Evolutionary conservation across 1,140 invertebrate genomes (phyloP).

Genomic region (Octopus sinensis): DNA sequence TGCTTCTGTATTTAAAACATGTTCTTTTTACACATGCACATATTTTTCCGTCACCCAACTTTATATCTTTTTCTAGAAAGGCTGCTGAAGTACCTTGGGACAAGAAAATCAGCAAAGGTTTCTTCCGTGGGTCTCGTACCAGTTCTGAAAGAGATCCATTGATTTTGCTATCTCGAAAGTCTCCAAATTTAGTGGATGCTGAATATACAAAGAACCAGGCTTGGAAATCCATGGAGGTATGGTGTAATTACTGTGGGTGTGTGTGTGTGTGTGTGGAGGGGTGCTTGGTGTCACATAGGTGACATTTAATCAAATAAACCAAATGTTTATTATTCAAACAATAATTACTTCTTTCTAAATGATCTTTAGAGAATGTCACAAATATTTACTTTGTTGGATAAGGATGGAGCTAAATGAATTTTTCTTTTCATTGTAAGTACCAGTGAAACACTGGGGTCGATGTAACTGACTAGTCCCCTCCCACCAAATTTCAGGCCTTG

Average conservation of each 20-base stretch:
- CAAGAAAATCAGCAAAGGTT: slow-evolving; percentile 72
- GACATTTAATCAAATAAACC: no score
- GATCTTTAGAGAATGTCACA: no score
- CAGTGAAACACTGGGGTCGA: no score
- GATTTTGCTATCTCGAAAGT: slow-evolving; percentile 77
- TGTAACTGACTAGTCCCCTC: no score
- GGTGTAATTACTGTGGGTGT: background rate
- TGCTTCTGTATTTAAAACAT: no score
- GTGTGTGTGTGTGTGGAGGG: background rate
- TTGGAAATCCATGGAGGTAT: slow-evolving; percentile 79
- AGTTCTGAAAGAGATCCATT: slow-evolving; percentile 84
- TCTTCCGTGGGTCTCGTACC: slow-evolving; percentile 92
- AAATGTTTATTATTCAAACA: background rate
- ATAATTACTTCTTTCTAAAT: background rate
- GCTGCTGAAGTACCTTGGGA: slow-evolving; percentile 73
- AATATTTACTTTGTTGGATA: no score
- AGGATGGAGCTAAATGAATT: no score
- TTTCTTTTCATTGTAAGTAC: no score
- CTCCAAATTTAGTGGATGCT: slow-evolving; percentile 81
- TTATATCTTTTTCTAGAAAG: slow-evolving; percentile 49
- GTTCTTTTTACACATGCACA: no score
- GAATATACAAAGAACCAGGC: slow-evolving; percentile 97
- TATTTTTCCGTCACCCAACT: no score
- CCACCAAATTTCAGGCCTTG: no score
- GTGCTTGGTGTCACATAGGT: background rate